Evolutionary conservation across 2,113 vertebrate species (phyloP).

Genomic region (Azemiops feae): DNA sequence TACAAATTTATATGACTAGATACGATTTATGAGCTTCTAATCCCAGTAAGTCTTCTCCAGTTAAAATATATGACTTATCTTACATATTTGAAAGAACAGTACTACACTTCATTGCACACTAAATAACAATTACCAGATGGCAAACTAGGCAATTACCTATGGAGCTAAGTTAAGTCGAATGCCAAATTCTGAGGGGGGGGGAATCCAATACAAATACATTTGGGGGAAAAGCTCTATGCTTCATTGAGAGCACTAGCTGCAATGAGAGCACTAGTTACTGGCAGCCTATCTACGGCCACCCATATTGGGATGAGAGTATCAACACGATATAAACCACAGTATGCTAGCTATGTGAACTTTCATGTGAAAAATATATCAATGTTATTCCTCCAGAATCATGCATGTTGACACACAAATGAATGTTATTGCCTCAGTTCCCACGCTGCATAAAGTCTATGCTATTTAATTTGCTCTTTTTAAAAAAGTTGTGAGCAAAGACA

Average conservation of each 20-base stretch:
- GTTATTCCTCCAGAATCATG: not conserved
- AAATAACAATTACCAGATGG: not conserved
- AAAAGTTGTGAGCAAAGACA: not conserved
- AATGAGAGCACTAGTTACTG: not conserved
- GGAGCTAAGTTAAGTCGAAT: not conserved
- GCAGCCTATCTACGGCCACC: not conserved
- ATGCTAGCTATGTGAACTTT: not conserved
- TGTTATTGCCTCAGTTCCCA: not conserved
- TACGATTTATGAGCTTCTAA: not conserved
- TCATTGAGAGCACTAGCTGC: not conserved
- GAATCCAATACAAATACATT: not conserved
- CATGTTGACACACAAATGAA: not conserved
- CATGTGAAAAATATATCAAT: not conserved
- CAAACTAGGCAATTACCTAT: not conserved
- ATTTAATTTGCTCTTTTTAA: not conserved
- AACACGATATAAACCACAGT: not conserved
- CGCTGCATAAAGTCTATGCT: not conserved
- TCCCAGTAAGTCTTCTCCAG: not conserved
- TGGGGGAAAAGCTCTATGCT: not conserved
- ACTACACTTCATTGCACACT: not conserved
- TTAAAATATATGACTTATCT: not conserved
- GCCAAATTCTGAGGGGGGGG: not conserved
- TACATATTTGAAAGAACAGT: not conserved
- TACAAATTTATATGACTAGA: not conserved
- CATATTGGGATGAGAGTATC: not conserved